These are phyloP conservation scores for Argyresthia goedartella DNA, from an alignment of 2,888 invertebrate species.

Conservation along the genomic window DNA sequence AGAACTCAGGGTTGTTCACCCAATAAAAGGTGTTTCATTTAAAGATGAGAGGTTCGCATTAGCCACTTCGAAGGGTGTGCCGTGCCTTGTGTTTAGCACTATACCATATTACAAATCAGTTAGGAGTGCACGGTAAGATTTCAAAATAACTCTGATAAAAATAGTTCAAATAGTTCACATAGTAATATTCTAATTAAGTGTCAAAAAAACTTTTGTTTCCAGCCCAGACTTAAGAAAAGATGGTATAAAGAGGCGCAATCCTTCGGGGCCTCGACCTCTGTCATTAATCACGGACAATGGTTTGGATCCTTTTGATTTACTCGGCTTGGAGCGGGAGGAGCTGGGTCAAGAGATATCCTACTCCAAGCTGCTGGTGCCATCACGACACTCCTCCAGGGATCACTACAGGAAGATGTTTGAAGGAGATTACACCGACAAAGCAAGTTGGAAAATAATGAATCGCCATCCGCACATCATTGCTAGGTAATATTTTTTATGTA, in stretches of 20 bases:
- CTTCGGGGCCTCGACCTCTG: slow-evolving; percentile 85
- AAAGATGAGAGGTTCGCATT: slow-evolving; percentile 87
- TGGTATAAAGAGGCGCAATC: slow-evolving; percentile 81
- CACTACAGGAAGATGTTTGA: slow-evolving; percentile 62
- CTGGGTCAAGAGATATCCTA: slow-evolving; percentile 95
- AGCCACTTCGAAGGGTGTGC: slow-evolving; percentile 81
- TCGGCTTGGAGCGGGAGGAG: slow-evolving; percentile 84
- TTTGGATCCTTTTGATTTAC: slow-evolving; percentile 86
- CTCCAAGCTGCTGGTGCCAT: slow-evolving; percentile 85
- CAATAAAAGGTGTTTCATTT: slow-evolving; percentile 76
- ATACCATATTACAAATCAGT: slow-evolving; percentile 84
- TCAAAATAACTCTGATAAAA: too few species aligned
- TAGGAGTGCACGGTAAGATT: slow-evolving; percentile 73
- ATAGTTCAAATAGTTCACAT: too few species aligned
- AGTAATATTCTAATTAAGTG: too few species aligned
- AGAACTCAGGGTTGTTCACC: slow-evolving; percentile 72
- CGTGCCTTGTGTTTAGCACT: slow-evolving; percentile 89
- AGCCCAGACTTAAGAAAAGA: slow-evolving; percentile 77
- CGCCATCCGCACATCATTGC: slow-evolving; percentile 70
- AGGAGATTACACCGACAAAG: slow-evolving; percentile 53
- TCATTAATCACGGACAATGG: slow-evolving; percentile 87
- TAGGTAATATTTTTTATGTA: slow-evolving; percentile 41
- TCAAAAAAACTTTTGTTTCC: too few species aligned
- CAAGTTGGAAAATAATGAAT: slow-evolving; percentile 49
- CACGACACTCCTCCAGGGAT: slow-evolving; percentile 61